Percentiles rank a stretch among this genome's conserved stretches.
Evolutionary conservation across 2,888 invertebrate genomes (phyloP).

Genomic region (Nemapogon koenigi): DNA sequence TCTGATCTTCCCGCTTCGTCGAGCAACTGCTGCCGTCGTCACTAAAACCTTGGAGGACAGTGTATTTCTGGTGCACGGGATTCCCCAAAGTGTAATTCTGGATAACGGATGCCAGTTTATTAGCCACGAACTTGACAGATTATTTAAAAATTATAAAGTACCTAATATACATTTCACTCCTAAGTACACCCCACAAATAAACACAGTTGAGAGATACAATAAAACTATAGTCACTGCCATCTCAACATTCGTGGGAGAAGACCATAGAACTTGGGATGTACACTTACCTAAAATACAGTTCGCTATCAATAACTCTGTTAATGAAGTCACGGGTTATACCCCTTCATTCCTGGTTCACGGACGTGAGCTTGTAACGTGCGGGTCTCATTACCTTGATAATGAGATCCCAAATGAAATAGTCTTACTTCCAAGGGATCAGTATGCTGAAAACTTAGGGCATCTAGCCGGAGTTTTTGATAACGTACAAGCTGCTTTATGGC

Average conservation of each 20-base stretch:
- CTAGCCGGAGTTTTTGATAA: conserved; percentile 15
- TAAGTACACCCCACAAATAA: conserved; percentile 10
- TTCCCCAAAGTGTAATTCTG: conserved; percentile 15
- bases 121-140: conserved; percentile 3
- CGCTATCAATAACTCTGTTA: conserved; percentile 19
- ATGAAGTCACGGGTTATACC: conserved; percentile 18
- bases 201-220: conserved; percentile 9
- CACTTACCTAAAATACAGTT: conserved; percentile 17
- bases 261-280: conserved; percentile 19
- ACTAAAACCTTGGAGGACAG: conserved; percentile 16
- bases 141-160: conserved; percentile 10
- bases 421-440: conserved; percentile 15
- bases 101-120: conserved; percentile 13
- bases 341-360: conserved; percentile 17
- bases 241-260: conserved; percentile 16
- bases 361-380: conserved; percentile 16
- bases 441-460: conserved; percentile 16
- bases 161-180: conserved; percentile 10
- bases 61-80: conserved; percentile 21
- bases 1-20: conserved; percentile 11
- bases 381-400: conserved; percentile 13
- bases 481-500: conserved; percentile 13
- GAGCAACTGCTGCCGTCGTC: conserved; percentile 13
- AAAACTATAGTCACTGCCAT: conserved; percentile 15
- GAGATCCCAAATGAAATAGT: conserved; percentile 12